Percentiles rank a stretch among this genome's conserved stretches.
phyloP scores from a whole-genome alignment of 2,888 invertebrate species.

The Rhaphigaster nebulosa region DNA sequence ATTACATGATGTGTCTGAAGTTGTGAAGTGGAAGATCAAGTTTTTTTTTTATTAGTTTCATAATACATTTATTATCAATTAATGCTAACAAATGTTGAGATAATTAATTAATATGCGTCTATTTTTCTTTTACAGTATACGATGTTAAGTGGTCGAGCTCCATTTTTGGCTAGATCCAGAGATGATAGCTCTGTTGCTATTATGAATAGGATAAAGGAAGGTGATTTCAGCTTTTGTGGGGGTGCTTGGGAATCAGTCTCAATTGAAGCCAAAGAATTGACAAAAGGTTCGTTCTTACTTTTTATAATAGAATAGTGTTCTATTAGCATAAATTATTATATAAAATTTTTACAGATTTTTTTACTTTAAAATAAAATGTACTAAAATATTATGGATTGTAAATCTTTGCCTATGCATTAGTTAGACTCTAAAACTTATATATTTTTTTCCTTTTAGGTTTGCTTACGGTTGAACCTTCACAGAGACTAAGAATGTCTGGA shows the following conservation, averaged over 20 bases:
- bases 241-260: constrained; percentile 82
- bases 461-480: constrained; percentile 82
- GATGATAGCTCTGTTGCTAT: constrained; percentile 82
- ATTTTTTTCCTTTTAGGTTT: constrained; percentile 73
- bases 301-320: not conserved
- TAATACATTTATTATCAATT: not conserved
- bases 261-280: constrained; percentile 77
- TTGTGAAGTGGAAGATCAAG: not conserved
- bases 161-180: constrained; percentile 81
- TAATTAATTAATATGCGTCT: not conserved
- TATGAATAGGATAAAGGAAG: constrained; percentile 84
- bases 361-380: not conserved
- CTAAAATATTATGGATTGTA: not conserved
- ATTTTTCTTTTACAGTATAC: constrained; percentile 74
- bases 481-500: constrained; percentile 78
- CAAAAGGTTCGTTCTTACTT: constrained; percentile 65
- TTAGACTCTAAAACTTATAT: not conserved
- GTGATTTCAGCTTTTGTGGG: constrained; percentile 83
- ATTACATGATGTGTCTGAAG: not conserved
- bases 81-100: not conserved
- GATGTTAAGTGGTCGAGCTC: constrained; percentile 88
- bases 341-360: not conserved
- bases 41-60: not conserved
- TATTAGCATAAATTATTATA: no score
- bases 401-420: not conserved